Evolutionary conservation across 2,888 invertebrate species (phyloP).

Genomic region (Euclidia mi): DNA sequence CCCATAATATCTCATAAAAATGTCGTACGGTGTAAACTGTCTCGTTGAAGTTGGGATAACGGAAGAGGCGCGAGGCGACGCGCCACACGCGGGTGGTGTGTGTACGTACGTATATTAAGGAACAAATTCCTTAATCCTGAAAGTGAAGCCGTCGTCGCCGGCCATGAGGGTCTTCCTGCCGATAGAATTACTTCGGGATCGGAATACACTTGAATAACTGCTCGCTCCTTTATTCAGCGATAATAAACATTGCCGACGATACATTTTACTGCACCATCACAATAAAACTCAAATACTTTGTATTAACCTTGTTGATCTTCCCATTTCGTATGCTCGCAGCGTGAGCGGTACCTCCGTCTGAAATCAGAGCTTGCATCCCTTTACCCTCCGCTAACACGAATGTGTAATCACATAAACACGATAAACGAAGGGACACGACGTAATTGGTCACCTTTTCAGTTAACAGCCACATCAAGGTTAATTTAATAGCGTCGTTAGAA

Average conservation of each 20-base stretch:
- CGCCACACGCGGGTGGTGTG: slow-evolving; percentile 18
- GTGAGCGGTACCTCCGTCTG: background rate
- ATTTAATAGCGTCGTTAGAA: slow-evolving; percentile 45
- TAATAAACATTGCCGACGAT: slow-evolving; percentile 11
- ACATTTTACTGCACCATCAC: background rate
- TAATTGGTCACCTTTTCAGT: slow-evolving; percentile 44
- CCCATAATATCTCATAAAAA: slow-evolving; percentile 85
- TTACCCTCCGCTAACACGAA: background rate
- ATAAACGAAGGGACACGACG: slow-evolving; percentile 18
- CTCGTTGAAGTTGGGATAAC: slow-evolving; percentile 63
- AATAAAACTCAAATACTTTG: background rate
- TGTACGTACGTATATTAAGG: slow-evolving; percentile 63
- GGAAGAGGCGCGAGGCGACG: slow-evolving; percentile 27
- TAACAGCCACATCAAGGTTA: slow-evolving; percentile 45
- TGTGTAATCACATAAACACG: slow-evolving; percentile 32
- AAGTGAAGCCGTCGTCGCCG: slow-evolving; percentile 68
- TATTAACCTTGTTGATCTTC: no score
- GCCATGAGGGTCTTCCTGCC: slow-evolving; percentile 73
- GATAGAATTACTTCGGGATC: slow-evolving; percentile 76
- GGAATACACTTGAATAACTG: slow-evolving; percentile 61
- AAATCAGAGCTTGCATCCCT: slow-evolving; percentile 1
- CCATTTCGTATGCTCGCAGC: no score
- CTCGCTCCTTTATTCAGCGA: slow-evolving; percentile 16
- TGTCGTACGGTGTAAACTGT: slow-evolving; percentile 76
- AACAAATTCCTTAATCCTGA: slow-evolving; percentile 81